phyloP scores from a whole-genome alignment of 2,888 invertebrate genomes.

The Drosophila diplacantha region DNA sequence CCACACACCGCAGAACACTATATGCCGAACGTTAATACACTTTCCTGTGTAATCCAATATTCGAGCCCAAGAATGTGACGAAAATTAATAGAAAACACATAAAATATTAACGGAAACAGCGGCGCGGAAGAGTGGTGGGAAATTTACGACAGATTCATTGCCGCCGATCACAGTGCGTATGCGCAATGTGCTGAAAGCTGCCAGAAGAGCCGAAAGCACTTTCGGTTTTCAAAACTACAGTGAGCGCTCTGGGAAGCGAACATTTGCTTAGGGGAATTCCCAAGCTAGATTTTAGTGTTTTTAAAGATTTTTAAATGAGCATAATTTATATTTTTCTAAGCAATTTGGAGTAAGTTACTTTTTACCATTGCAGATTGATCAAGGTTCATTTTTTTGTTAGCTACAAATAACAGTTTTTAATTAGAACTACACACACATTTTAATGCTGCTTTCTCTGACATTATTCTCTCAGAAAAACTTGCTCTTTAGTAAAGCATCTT shows the following conservation, averaged over 20 bases:
- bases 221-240: constrained; percentile 1
- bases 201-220: constrained; percentile 2
- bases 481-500: neutral
- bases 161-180: constrained; percentile 36
- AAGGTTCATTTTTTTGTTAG: no score
- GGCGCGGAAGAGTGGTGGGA: constrained; percentile 5
- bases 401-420: neutral
- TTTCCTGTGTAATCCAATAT: constrained; percentile 33
- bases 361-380: neutral
- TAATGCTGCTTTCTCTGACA: no score
- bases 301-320: neutral
- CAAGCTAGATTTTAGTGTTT: neutral
- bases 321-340: no score
- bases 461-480: neutral
- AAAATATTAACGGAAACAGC: constrained; percentile 54
- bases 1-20: neutral
- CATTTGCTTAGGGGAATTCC: neutral
- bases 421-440: neutral
- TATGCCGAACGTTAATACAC: constrained; percentile 58
- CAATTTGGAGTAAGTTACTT: neutral
- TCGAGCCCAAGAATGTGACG: constrained; percentile 44
- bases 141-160: constrained; percentile 23
- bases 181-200: constrained; percentile 26
- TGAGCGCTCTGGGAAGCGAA: neutral
- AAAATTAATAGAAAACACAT: constrained; percentile 68